phyloP scores from a whole-genome alignment of 2,797 vertebrate genomes.

The Pangasius macronema region DNA sequence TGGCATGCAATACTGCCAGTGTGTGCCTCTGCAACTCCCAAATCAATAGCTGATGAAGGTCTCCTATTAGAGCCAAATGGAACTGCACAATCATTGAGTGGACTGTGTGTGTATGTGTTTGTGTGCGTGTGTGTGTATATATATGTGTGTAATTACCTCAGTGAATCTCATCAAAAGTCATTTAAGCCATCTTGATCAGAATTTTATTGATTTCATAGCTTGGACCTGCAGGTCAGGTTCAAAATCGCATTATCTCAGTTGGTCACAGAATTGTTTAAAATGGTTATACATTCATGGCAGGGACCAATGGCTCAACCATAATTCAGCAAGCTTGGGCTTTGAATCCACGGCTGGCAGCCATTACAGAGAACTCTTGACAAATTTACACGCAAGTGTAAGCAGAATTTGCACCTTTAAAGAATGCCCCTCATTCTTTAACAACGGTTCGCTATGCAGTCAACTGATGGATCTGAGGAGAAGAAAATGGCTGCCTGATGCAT shows the following conservation, averaged over 20 bases:
- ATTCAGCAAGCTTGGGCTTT: constrained; percentile 22
- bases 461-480: background rate
- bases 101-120: background rate
- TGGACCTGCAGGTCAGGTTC: constrained; percentile 12
- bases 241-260: constrained; percentile 12
- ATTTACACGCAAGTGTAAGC: background rate
- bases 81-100: constrained; percentile 40
- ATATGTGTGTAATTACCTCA: constrained; percentile 32
- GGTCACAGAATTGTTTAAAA: constrained; percentile 3
- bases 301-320: background rate
- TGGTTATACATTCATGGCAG: constrained; percentile 11
- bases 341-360: constrained; percentile 3
- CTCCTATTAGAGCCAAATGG: constrained; percentile 39
- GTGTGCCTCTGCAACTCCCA: constrained; percentile 19
- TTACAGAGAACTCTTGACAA: constrained; percentile 1
- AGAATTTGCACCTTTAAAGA: background rate
- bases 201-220: constrained; percentile 18
- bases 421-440: background rate
- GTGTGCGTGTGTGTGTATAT: background rate
- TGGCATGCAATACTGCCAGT: constrained; percentile 14
- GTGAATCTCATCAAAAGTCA: constrained; percentile 37
- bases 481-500: background rate
- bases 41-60: constrained; percentile 45
- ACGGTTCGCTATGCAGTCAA: too few species aligned
- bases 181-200: constrained; percentile 34